Percentiles rank a stretch among this genome's conserved stretches.
phyloP scores from a whole-genome alignment of 1,140 invertebrate genomes.

The Drosophila watanabei region DNA sequence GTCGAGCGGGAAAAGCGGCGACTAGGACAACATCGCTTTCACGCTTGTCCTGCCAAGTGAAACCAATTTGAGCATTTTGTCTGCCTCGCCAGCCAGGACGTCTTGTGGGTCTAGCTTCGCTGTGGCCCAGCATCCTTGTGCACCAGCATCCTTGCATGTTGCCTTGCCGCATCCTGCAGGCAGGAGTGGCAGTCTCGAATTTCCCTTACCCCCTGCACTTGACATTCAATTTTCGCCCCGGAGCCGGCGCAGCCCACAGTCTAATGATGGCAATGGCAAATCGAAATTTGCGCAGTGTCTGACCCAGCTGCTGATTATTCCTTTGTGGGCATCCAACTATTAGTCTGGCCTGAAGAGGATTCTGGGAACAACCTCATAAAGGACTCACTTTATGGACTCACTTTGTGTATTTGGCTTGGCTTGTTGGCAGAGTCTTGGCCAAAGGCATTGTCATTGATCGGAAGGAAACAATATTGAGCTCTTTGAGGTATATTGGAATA shows the following conservation, averaged over 20 bases:
- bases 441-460: not conserved
- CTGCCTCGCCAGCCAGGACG: slow-evolving; percentile 36
- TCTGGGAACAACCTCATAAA: slow-evolving; percentile 42
- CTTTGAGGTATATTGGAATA: not conserved
- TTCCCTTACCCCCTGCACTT: slow-evolving; percentile 19
- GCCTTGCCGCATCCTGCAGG: slow-evolving; percentile 31
- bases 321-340: slow-evolving; percentile 10
- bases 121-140: not conserved
- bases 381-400: slow-evolving; percentile 6
- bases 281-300: slow-evolving; percentile 23
- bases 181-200: slow-evolving; percentile 20
- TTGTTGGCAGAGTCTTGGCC: not conserved
- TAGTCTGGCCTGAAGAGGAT: slow-evolving; percentile 20
- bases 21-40: slow-evolving; percentile 59
- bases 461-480: not conserved
- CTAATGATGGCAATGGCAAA: slow-evolving; percentile 41
- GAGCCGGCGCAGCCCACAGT: slow-evolving; percentile 3
- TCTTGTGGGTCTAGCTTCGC: slow-evolving; percentile 5
- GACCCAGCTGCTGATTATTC: slow-evolving; percentile 36
- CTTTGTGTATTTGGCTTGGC: not conserved
- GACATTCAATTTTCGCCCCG: slow-evolving; percentile 44
- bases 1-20: slow-evolving; percentile 21
- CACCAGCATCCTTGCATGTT: slow-evolving; percentile 26
- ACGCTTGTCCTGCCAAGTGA: slow-evolving; percentile 65
- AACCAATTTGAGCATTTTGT: slow-evolving; percentile 69